Percentiles rank a stretch among this genome's conserved stretches.
phyloP scores from a whole-genome alignment of 1,140 invertebrate species.

The Drosophila kanapiae region DNA sequence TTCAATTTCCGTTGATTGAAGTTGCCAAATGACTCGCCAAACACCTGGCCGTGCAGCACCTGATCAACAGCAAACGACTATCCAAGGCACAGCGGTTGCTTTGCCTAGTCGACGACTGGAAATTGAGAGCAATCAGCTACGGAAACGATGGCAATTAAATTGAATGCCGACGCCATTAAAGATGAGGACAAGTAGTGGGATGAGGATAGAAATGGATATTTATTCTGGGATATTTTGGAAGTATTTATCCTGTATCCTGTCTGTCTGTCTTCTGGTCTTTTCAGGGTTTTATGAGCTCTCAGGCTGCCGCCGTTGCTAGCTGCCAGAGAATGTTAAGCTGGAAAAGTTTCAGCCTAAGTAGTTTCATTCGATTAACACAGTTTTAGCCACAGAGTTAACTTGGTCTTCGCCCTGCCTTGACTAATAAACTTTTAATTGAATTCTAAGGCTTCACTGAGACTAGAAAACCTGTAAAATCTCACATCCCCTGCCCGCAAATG shows the following conservation, averaged over 20 bases:
- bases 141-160: conserved; percentile 79
- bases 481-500: conserved; percentile 1
- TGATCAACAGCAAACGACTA: not conserved
- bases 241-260: conserved; percentile 35
- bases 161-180: conserved; percentile 70
- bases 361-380: conserved; percentile 61
- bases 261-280: not conserved
- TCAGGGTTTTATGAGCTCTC: conserved; percentile 34
- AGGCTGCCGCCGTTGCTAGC: not conserved
- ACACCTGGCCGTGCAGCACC: conserved; percentile 52
- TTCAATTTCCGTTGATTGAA: conserved; percentile 82
- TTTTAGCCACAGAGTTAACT: conserved; percentile 52
- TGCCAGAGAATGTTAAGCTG: conserved; percentile 23
- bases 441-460: conserved; percentile 50
- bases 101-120: conserved; percentile 43
- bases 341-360: conserved; percentile 57
- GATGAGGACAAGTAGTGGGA: conserved; percentile 9
- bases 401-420: conserved; percentile 27
- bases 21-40: conserved; percentile 65
- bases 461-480: conserved; percentile 40
- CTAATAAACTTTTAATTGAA: conserved; percentile 80
- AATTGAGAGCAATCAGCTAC: conserved; percentile 54
- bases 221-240: conserved; percentile 38
- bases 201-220: conserved; percentile 39
- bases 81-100: conserved; percentile 26